Percentiles rank a stretch among this genome's conserved stretches.
phyloP scores from a whole-genome alignment of 2,113 vertebrate genomes.

The Miniopterus natalensis region DNA sequence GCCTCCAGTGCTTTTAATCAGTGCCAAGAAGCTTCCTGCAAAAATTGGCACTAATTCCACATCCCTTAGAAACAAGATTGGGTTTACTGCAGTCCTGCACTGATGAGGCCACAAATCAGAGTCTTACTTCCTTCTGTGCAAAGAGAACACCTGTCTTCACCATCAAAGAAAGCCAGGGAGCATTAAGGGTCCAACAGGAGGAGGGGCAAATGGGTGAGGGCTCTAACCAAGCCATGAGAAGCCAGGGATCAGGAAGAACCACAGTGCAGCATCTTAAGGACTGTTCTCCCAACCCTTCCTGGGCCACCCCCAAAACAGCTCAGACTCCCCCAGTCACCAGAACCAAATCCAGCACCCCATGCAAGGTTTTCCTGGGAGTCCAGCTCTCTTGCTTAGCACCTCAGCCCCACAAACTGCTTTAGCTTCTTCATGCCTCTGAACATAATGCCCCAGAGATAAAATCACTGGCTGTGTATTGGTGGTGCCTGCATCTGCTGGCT shows the following conservation, averaged over 20 bases:
- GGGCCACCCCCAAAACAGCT: no score
- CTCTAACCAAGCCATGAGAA: neutral
- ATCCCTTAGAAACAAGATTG: neutral
- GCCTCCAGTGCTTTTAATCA: conserved; percentile 18
- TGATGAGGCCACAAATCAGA: neutral
- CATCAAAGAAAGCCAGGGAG: neutral
- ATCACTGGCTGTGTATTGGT: no score
- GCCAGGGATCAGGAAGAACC: accelerated
- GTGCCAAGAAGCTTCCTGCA: conserved; percentile 41
- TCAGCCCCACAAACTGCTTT: neutral
- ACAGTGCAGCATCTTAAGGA: accelerated
- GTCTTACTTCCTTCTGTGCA: neutral
- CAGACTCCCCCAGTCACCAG: neutral
- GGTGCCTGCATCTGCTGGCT: no score
- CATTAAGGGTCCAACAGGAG: no score
- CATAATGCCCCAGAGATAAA: neutral
- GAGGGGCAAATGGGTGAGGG: accelerated
- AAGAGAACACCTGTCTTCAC: neutral
- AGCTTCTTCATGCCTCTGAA: neutral
- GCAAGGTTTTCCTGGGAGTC: neutral
- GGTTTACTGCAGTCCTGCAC: neutral
- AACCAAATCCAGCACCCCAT: accelerated
- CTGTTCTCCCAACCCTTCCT: neutral
- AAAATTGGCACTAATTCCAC: neutral
- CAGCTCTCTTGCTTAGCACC: no score